Evolutionary conservation across 2,113 vertebrate species (phyloP), one percentile per base, ranked within the genome.

Genomic region (Brachirus orientalis): DNA sequence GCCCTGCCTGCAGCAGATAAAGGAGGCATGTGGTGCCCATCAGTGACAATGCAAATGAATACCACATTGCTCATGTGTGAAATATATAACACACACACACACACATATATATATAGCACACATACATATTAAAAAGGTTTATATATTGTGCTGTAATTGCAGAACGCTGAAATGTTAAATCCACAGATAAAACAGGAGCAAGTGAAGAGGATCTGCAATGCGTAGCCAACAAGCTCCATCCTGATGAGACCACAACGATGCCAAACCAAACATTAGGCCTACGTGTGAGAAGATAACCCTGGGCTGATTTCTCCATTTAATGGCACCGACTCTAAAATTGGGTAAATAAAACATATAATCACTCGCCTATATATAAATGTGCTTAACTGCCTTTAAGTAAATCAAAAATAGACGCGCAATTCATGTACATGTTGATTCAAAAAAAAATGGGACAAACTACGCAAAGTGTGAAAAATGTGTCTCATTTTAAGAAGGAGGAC

Each of bases 121-220:
- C 6, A 28, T 28, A 28, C 6, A 6, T 28, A 28, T 28, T 28
- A 28, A 4, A 28, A 28, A 28, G 28, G 28, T 28, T 28, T 28
- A 28, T 28, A 28, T 28, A n/a, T n/a, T n/a, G 28, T 1, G 28
- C 3, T 60, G 78, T 53, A 58, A 82, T 69, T 79, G 62, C 66
- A 38, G 53, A 45, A 64, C 72, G 86, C 6, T 79, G 4, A 8
- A 85, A 84, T 55, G 84, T 87, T 70, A 74, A 90, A 88, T 43
- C 67, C 63, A 60, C 33, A 19, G 38, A 85, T 78, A 75, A 85
- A 71, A 59, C 44, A 19, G 74, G 63, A 37, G 82, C 82, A 86
- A 75, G 61, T 85, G 79, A 89, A 67, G 55, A 63, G 66, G 86
- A 92, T 92, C 96, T 95, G 96, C 96, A 97, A 94, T 97, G 96